A percentile compares a stretch with the other conserved stretches of the same genome.
Evolutionary conservation across 64 coral and sea anemone genomes (phyloP).

Genomic region (Orbicella faveolata): DNA sequence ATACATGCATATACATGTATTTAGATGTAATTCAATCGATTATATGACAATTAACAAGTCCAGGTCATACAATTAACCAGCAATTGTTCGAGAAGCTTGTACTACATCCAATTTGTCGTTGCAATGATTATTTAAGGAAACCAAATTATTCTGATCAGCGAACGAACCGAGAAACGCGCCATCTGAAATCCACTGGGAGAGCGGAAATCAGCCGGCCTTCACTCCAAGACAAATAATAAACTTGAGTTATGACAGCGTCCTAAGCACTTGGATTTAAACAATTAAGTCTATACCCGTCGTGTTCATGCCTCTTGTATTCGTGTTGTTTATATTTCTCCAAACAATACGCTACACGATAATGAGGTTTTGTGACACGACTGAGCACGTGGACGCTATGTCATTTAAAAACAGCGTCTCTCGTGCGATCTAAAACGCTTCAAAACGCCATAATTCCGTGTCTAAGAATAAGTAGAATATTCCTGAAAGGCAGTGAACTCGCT

Average conservation of each 20-base stretch:
- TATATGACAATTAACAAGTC: conserved; percentile 97
- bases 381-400: conserved; percentile 45
- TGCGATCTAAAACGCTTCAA: conserved; percentile 16
- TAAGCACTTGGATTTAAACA: conserved; percentile 50
- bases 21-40: conserved; percentile 97
- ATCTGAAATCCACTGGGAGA: not conserved
- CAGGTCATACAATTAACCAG: conserved; percentile 90
- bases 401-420: not conserved
- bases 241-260: conserved; percentile 34
- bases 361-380: conserved; percentile 31
- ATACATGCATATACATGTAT: conserved; percentile 89
- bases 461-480: conserved; percentile 10
- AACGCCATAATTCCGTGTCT: conserved; percentile 9
- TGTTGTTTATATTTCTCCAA: conserved; percentile 88
- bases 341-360: conserved; percentile 85
- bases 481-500: conserved; percentile 51
- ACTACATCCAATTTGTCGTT: conserved; percentile 82
- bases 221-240: conserved; percentile 36
- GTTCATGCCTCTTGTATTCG: conserved; percentile 48
- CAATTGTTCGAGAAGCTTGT: conserved; percentile 90
- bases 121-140: conserved; percentile 50
- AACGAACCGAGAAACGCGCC: not conserved
- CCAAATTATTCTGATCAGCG: conserved; percentile 42
- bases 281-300: conserved; percentile 44
- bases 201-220: conserved; percentile 3